Evolutionary conservation across 2,888 invertebrate genomes (phyloP), one percentile per base, ranked within the genome.

Genomic region (Tortricodes alternella): DNA sequence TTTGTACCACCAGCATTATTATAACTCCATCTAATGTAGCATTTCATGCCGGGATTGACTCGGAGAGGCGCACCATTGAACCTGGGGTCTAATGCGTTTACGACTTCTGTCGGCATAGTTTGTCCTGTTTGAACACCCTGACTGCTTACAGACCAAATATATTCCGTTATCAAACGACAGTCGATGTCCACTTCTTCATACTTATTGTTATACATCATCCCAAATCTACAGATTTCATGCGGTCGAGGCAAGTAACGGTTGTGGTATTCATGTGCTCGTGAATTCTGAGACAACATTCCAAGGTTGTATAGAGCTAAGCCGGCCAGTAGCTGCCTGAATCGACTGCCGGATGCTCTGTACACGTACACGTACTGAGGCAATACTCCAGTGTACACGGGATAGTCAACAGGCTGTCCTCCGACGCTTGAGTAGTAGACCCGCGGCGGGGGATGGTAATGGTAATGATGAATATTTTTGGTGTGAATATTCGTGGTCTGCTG

Each of bases 241-340:
- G 2, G n/a, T 7, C 41, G 5, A 23, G 34, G 41, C 5, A 3
- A 24, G 16, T 55, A 55, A 0, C 3, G 13, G 2, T 35, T 21
- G 21, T 55, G 48, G 24, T 21, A 55, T 4, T 3, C 2, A 1
- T 7, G 27, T 19, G 34, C 7, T 41, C 15, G 3, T 6, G 18
- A 13, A 9, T 11, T 18, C 13, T 53, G 27, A 13, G 48, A 18
- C 5, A 35, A 6, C 19, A 27, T 23, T 15, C 48, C 53, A 27
- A 55, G 48, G 41, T 55, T 55, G 35, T 55, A 55, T 5, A 55
- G 34, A 13, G 41, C 53, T 27, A 48, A 27, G 1, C 53, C 53
- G 15, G 48, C 19, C 19, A 55, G 48, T 27, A 55, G 34, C 15
- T 27, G 7, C 0, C 41, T 55, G 11, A 27, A 55, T 15, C 53